phyloP scores from a whole-genome alignment of 2,888 invertebrate genomes.

The Acrobasis consociella region DNA sequence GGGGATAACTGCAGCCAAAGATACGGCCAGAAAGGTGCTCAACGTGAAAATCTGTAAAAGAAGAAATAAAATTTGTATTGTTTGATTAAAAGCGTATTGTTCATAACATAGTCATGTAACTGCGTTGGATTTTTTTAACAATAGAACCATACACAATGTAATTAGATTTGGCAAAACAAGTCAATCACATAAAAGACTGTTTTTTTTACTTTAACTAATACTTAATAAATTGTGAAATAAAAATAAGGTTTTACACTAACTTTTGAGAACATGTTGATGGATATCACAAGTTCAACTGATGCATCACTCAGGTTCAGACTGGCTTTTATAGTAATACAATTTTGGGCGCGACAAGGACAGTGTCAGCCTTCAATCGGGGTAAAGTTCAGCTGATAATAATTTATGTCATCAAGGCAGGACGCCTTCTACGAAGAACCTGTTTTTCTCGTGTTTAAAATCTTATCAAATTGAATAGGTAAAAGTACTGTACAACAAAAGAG shows the following conservation, averaged over 20 bases:
- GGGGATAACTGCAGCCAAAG: slow-evolving; percentile 63
- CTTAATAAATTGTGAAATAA: no score
- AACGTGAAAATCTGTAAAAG: slow-evolving; percentile 57
- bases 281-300: slow-evolving; percentile 52
- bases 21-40: slow-evolving; percentile 67
- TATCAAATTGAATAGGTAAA: no score
- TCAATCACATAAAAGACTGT: no score
- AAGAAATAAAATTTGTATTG: background rate
- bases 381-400: slow-evolving; percentile 4
- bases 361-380: slow-evolving; percentile 22
- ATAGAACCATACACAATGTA: no score
- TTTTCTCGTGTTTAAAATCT: background rate
- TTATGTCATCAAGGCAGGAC: slow-evolving; percentile 1
- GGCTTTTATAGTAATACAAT: slow-evolving; percentile 34
- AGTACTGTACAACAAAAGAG: no score
- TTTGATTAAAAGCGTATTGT: no score
- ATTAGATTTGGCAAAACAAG: no score
- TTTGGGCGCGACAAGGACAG: slow-evolving; percentile 35
- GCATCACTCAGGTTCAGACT: slow-evolving; percentile 27
- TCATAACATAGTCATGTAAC: background rate
- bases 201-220: no score
- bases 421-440: background rate
- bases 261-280: slow-evolving; percentile 67
- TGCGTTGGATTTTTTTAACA: no score
- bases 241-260: slow-evolving; percentile 50